phyloP scores from a whole-genome alignment of 2,113 vertebrate species.

The Sturnus vulgaris region DNA sequence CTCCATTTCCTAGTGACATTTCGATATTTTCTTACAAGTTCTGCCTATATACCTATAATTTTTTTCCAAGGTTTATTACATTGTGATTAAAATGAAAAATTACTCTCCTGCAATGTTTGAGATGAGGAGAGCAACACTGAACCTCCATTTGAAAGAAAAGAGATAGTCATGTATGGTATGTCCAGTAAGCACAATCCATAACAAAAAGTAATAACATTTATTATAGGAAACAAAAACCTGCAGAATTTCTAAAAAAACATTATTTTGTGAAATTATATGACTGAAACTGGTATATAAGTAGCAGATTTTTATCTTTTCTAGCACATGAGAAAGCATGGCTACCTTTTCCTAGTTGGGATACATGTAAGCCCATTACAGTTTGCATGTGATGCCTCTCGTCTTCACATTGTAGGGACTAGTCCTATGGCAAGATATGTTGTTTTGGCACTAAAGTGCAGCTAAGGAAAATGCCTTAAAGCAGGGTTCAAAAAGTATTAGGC shows the following conservation, averaged over 20 bases:
- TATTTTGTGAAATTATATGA: background rate
- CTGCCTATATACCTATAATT: background rate
- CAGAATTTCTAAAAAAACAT: background rate
- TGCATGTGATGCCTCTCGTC: background rate
- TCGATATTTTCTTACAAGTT: background rate
- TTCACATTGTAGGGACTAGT: background rate
- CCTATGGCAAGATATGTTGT: background rate
- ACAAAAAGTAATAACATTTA: background rate
- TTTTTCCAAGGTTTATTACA: background rate
- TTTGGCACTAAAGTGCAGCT: background rate
- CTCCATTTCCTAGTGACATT: background rate
- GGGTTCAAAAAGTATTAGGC: background rate
- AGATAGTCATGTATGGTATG: background rate
- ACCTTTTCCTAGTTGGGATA: background rate
- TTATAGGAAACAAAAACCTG: background rate
- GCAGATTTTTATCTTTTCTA: background rate
- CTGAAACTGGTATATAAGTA: background rate
- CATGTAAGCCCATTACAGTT: accelerated
- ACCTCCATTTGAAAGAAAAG: background rate
- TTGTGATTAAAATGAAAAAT: background rate
- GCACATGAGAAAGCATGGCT: background rate
- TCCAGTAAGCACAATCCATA: background rate
- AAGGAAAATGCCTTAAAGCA: background rate
- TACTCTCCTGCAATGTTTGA: background rate
- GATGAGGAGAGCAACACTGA: background rate